Evolutionary conservation across 1,140 invertebrate species (phyloP).

Genomic region (Arctopsyche grandis): DNA sequence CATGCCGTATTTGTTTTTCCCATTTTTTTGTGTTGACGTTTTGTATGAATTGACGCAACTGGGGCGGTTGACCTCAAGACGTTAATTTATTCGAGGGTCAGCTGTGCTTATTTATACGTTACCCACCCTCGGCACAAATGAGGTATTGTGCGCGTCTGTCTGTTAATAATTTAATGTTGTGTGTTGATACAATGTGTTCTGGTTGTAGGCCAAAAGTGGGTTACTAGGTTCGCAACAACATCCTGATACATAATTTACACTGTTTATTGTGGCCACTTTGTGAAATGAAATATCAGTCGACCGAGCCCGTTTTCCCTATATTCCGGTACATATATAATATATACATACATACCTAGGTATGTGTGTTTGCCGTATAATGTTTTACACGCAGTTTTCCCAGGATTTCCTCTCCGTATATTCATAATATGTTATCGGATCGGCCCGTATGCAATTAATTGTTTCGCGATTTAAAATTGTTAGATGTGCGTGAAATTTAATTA

Average conservation of each 20-base stretch:
- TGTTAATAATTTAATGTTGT: slow-evolving; percentile 32
- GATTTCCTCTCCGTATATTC: too few species aligned
- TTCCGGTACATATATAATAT: too few species aligned
- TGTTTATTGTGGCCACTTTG: slow-evolving; percentile 24
- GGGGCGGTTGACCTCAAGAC: not conserved
- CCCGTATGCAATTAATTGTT: too few species aligned
- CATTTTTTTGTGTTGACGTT: too few species aligned
- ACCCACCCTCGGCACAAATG: slow-evolving; percentile 8
- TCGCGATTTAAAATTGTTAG: too few species aligned
- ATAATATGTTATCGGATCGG: too few species aligned
- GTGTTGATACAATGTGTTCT: slow-evolving; percentile 24
- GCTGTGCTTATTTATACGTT: slow-evolving; percentile 19
- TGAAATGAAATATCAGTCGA: slow-evolving; percentile 23
- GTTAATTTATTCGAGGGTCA: slow-evolving; percentile 21
- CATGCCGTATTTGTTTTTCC: too few species aligned
- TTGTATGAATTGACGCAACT: not conserved
- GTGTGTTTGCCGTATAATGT: too few species aligned
- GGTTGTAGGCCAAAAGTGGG: slow-evolving; percentile 11
- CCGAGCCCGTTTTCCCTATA: not conserved
- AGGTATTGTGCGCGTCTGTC: slow-evolving; percentile 26
- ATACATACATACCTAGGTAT: too few species aligned
- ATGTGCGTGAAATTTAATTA: too few species aligned
- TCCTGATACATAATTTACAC: slow-evolving; percentile 29
- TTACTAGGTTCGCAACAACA: not conserved
- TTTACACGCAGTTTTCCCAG: too few species aligned